These are phyloP conservation scores for Antechinus stuartii DNA, from an alignment of 2,113 vertebrate genomes.

Conservation along the genomic window DNA sequence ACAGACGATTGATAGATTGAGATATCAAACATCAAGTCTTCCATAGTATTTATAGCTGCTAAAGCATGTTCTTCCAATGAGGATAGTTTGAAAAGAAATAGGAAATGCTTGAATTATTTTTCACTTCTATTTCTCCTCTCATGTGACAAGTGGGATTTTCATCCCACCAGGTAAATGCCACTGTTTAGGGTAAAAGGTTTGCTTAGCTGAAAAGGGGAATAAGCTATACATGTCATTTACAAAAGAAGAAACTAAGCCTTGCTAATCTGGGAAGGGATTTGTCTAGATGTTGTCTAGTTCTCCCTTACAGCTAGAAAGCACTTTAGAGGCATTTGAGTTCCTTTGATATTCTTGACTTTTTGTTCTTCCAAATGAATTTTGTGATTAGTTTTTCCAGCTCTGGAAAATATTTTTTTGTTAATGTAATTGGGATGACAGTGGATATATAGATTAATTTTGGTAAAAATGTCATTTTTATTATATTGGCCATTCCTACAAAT, in stretches of 20 bases:
- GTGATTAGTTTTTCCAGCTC: no score
- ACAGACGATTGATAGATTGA: no score
- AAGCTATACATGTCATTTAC: neutral
- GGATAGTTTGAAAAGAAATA: neutral
- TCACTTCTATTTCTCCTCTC: neutral
- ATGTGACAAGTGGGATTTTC: neutral
- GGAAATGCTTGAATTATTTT: neutral
- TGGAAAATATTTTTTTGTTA: no score
- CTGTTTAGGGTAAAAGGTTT: neutral
- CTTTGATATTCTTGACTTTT: no score
- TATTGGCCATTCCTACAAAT: no score
- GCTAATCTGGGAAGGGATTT: neutral
- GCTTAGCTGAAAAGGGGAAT: neutral
- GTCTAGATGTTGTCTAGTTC: neutral
- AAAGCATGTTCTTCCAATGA: neutral
- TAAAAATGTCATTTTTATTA: no score
- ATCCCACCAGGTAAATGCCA: neutral
- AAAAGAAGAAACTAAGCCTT: neutral
- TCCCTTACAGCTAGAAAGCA: neutral
- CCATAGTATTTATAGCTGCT: neutral
- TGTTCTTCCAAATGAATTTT: no score
- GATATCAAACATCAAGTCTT: neutral
- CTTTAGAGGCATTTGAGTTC: no score
- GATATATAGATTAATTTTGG: no score
- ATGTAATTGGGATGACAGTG: no score